A percentile compares a stretch with the other conserved stretches of the same genome.
Conservation (phyloP, 2,888 invertebrate species). For the Thereva nobilitata region DNA sequence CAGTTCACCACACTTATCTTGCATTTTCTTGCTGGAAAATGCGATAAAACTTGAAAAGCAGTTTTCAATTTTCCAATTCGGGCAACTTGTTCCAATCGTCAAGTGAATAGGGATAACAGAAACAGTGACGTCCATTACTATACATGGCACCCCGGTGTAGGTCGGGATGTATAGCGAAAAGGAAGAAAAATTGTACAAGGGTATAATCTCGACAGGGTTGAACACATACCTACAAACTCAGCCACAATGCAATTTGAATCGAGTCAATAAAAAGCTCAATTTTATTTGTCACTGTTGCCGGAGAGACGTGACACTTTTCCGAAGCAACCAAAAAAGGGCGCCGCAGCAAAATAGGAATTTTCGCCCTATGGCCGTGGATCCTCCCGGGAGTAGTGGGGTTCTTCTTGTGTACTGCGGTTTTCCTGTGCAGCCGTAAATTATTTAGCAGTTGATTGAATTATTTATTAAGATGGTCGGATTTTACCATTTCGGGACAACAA, state of each 20-base stretch:
- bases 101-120: slow-evolving; percentile 25
- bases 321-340: slow-evolving; percentile 17
- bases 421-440: slow-evolving; percentile 25
- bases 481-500: slow-evolving; percentile 8
- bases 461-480: slow-evolving; percentile 19
- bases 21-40: slow-evolving; percentile 9
- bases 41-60: slow-evolving; percentile 31
- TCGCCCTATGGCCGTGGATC: slow-evolving; percentile 10
- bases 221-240: slow-evolving; percentile 35
- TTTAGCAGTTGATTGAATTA: slow-evolving; percentile 29
- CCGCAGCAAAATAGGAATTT: slow-evolving; percentile 14
- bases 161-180: slow-evolving; percentile 1
- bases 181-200: slow-evolving; percentile 21
- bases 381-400: slow-evolving; percentile 15
- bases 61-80: slow-evolving; percentile 34
- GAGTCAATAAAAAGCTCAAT: slow-evolving; percentile 48
- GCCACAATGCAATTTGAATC: slow-evolving; percentile 47
- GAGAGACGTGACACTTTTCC: slow-evolving; percentile 45
- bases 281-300: slow-evolving; percentile 47
- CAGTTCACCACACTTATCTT: slow-evolving; percentile 13
- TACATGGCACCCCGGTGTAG: neutral
- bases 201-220: slow-evolving; percentile 11
- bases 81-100: slow-evolving; percentile 20
- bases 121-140: slow-evolving; percentile 23
- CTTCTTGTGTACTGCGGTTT: slow-evolving; percentile 18